Evolutionary conservation across 2,888 invertebrate species (phyloP), one percentile per base, ranked within the genome.

Genomic region (Icerya purchasi): DNA sequence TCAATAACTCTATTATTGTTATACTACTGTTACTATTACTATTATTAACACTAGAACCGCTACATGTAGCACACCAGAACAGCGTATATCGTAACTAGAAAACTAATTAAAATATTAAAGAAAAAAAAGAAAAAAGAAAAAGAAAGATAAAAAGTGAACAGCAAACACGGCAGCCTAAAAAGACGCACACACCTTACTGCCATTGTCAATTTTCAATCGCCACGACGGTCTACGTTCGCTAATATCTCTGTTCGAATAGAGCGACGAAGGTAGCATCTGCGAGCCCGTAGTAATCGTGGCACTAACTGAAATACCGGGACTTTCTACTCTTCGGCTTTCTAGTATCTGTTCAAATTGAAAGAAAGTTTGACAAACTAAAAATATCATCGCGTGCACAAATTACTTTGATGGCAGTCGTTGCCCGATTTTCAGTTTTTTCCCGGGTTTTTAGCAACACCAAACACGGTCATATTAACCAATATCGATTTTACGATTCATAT

Each of bases 171-270:
- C 62, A 66, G 63, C 65, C n/a, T n/a, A n/a, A n/a, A n/a, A n/a
- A 49, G 65, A 65, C 25, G 23, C 54, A 62, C 64, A 68, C 79
- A 89, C 89, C 87, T 90, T 91, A 77, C 85, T 86, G 73, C 83
- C 78, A 73, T 86, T 85, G 78, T 90, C 89, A 74, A 89, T 83
- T 72, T 85, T 82, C 69, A 91, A 79, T 72, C 90, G 82, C 91
- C 91, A 91, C 67, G 90, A 90, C 52, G 91, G 90, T 70, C 90
- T 82, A 67, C 89, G 80, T 74, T 90, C 90, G 66, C 77, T 77
- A 66, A 64, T 61, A 56, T 59, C 50, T 56, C 50, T 56, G 50
- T 50, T 56, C 20, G 61, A 61, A 56, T 62, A 61, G 53, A 64
- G 60, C 49, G 62, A 61, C 21, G 36, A 5, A 8, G 14, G 8